phyloP scores from a whole-genome alignment of 92 coral and sea anemone genomes.

The Blastomussa wellsi region DNA sequence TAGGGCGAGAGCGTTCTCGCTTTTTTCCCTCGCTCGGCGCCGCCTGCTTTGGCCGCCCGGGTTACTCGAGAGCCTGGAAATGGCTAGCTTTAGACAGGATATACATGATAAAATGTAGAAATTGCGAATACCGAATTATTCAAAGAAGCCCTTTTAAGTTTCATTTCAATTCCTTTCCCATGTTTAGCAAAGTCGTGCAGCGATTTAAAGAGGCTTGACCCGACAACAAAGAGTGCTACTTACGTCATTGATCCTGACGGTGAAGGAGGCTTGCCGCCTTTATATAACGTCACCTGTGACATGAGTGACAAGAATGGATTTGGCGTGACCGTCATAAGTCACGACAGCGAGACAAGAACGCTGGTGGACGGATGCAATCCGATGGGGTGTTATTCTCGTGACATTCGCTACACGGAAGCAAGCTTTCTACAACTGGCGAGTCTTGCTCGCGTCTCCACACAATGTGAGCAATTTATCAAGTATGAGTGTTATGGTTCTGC shows the following conservation, averaged over 20 bases:
- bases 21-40: no score
- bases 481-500: conserved; percentile 37
- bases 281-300: conserved; percentile 9
- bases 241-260: conserved; percentile 25
- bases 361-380: neutral
- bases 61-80: no score
- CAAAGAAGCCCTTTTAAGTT: neutral
- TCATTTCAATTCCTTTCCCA: neutral
- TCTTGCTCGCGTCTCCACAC: conserved; percentile 28
- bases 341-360: conserved; percentile 26
- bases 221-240: neutral
- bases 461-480: conserved; percentile 55
- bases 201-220: neutral
- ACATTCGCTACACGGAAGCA: conserved; percentile 29
- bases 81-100: no score
- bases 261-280: conserved; percentile 1
- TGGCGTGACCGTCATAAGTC: conserved; percentile 37
- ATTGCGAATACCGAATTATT: neutral
- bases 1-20: no score
- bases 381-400: neutral
- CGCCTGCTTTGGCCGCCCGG: no score
- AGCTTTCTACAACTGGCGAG: conserved; percentile 36
- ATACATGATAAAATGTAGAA: no score
- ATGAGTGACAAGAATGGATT: no score
- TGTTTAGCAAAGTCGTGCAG: neutral